Base-by-base conservation (phyloP, 37 sponge, comb jelly and placozoan species). In the Axinella damicornis region DNA sequence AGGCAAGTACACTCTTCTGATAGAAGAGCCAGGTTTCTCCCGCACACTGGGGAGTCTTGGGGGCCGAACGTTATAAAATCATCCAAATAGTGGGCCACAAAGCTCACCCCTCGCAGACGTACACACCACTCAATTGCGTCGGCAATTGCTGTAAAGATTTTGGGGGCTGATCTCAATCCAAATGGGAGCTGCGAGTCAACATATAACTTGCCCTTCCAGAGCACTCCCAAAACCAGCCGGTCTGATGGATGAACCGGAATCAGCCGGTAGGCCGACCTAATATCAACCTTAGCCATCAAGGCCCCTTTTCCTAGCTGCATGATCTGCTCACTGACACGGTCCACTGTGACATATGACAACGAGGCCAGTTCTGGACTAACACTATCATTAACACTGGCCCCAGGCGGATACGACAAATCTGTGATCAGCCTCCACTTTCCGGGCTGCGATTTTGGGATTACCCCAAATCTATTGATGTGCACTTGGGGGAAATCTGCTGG, bases 111-210 rank as follows among this genome's bases (percentile, higher is more conserved):
- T 71, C 52, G 32, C 57, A 69, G 55, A 0, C 5, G 36, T 16
- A 37, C 28, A 71, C 56, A 74, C 82, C 82, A 72, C 52, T 52
- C 61, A 12, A 88, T 28, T 2, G 89, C 76, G 21, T 88, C 83
- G 1, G 89, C 89, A 12, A 88, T 20, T 5, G 68, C 76, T 22
- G 40, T 82, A 41, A 88, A 88, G 12, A 88, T 73, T 33, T 75
- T 76, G 11, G 89, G 89, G 0, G 89, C 81, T 35, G 89, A 88
- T 13, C 76, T 27, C 28, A 80, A 77, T 2, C 87, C 87, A 33
- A 86, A 86, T 5, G 87, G 87, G 19, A 80, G 70, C 46, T 12
- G 4, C 9, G 46, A 9, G 46, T 46, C 46, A 4, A 46, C 46
- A 46, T 46, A 46, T 9, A 46, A 9, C 46, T 46, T 46, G 6